Evolutionary conservation across 2,113 vertebrate genomes (phyloP).

Genomic region (Paradoxurus hermaphroditus): DNA sequence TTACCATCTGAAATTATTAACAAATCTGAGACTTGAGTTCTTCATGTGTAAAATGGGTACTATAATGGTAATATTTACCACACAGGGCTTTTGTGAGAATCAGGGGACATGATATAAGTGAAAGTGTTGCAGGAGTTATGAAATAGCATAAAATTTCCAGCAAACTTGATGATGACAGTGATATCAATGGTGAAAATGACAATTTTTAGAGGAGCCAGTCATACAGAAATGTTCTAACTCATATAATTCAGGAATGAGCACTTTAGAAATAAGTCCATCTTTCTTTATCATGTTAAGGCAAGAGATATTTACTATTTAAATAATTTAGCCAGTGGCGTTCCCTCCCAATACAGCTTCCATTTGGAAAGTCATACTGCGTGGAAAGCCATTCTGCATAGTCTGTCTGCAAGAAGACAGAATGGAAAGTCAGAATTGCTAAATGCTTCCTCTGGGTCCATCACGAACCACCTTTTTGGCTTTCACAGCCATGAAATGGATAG

Average conservation of each 20-base stretch:
- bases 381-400: no score
- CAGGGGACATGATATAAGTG: not conserved
- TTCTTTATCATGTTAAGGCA: not conserved
- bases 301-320: not conserved
- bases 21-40: not conserved
- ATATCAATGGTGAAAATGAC: not conserved
- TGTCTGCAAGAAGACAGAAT: not conserved
- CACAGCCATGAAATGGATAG: not conserved
- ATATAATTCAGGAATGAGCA: not conserved
- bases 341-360: not conserved
- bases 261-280: not conserved
- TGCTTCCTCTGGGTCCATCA: not conserved
- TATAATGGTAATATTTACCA: not conserved
- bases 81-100: not conserved
- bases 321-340: not conserved
- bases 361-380: not conserved
- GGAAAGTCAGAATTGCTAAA: not conserved
- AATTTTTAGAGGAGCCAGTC: not conserved
- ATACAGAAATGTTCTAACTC: not conserved
- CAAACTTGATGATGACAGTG: not conserved
- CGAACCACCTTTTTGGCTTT: not conserved
- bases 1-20: not conserved
- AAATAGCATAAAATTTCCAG: not conserved
- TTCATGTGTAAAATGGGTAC: not conserved
- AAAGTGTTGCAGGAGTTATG: not conserved